phyloP scores from a whole-genome alignment of 2,797 vertebrate genomes.

The Oophaga sylvatica region DNA sequence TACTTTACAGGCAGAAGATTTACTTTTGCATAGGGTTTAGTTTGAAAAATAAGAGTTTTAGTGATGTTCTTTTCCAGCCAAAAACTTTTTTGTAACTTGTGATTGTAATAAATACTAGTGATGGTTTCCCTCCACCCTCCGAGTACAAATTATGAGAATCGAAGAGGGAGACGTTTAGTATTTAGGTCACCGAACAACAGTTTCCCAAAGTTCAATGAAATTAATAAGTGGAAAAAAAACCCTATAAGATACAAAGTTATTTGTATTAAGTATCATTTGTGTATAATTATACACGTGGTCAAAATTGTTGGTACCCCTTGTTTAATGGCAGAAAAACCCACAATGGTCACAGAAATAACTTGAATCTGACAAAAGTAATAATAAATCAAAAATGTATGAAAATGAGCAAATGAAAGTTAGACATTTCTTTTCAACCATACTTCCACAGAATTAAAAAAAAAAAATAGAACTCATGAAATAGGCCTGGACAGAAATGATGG shows the following conservation, averaged over 20 bases:
- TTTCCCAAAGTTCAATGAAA: not conserved
- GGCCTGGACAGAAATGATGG: too few species aligned
- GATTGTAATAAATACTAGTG: not conserved
- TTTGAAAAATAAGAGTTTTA: constrained; percentile 4
- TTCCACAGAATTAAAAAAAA: too few species aligned
- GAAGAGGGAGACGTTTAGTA: not conserved
- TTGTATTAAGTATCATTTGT: not conserved
- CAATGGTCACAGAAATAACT: too few species aligned
- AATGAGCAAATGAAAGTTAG: too few species aligned
- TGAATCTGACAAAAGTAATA: too few species aligned
- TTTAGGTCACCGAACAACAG: not conserved
- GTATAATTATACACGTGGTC: too few species aligned
- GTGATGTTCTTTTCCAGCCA: not conserved
- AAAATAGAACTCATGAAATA: too few species aligned
- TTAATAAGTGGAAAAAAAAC: not conserved
- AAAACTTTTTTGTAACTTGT: not conserved
- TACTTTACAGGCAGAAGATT: not conserved
- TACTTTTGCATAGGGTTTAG: not conserved
- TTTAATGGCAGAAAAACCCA: too few species aligned
- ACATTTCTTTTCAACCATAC: too few species aligned
- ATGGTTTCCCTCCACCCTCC: not conserved
- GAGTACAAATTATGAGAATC: not conserved
- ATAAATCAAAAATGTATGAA: too few species aligned
- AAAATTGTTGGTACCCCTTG: too few species aligned
- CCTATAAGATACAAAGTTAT: not conserved